phyloP scores from a whole-genome alignment of 2,113 vertebrate species.

The Myrmecophaga tridactyla region DNA sequence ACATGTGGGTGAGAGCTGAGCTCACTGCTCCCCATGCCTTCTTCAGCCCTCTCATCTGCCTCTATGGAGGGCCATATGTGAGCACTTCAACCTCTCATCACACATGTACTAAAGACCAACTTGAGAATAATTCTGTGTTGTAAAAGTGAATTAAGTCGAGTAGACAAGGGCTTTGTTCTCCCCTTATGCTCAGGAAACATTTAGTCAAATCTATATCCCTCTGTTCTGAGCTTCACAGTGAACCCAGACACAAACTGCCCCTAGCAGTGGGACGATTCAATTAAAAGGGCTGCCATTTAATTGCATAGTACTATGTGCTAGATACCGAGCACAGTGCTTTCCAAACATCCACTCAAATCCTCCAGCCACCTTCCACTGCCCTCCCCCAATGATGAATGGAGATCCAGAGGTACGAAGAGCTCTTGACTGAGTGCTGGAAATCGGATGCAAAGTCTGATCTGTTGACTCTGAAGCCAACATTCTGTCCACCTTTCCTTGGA shows the following conservation, averaged over 20 bases:
- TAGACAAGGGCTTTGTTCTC: neutral
- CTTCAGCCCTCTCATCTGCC: neutral
- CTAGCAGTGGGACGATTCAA: fast-evolving
- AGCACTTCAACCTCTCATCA: neutral
- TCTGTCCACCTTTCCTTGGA: neutral
- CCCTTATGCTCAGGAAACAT: fast-evolving
- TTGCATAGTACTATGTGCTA: no score
- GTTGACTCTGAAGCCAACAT: neutral
- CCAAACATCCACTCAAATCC: no score
- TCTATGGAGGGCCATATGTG: fast-evolving
- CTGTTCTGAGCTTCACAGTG: neutral
- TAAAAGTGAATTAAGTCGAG: neutral
- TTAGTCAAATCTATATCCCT: neutral
- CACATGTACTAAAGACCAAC: fast-evolving
- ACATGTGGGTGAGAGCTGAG: fast-evolving
- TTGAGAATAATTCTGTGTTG: neutral
- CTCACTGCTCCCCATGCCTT: neutral
- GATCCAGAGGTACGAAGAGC: no score
- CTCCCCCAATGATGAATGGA: fast-evolving
- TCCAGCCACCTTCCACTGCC: neutral
- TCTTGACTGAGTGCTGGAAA: fast-evolving
- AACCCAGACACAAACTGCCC: neutral
- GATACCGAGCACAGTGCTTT: fast-evolving
- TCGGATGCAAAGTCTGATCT: neutral
- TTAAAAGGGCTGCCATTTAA: fast-evolving